Percentiles rank a stretch among this genome's conserved stretches.
phyloP scores from a whole-genome alignment of 2,888 invertebrate genomes.

The Autographa gamma region DNA sequence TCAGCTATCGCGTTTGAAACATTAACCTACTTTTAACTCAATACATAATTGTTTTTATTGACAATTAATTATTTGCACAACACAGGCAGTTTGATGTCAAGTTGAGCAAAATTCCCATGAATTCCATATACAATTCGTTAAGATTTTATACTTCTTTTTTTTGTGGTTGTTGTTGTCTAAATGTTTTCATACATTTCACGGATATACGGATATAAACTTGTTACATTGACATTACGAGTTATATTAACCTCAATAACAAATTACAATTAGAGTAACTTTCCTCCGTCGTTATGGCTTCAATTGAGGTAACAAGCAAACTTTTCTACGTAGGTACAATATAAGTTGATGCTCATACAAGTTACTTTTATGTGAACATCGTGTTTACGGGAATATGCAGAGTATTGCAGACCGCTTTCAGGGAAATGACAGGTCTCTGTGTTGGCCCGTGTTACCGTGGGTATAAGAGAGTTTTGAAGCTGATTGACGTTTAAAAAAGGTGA shows the following conservation, averaged over 20 bases:
- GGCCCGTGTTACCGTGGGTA: not conserved
- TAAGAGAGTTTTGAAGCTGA: not conserved
- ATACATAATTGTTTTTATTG: too few relatives aligned
- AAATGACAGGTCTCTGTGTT: conserved; percentile 9
- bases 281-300: conserved; percentile 1
- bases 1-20: too few relatives aligned
- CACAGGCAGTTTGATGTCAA: too few relatives aligned
- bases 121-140: too few relatives aligned
- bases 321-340: conserved; percentile 22
- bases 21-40: too few relatives aligned
- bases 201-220: not conserved
- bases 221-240: not conserved
- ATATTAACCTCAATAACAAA: not conserved
- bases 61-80: too few relatives aligned
- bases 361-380: conserved; percentile 8
- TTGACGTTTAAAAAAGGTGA: not conserved
- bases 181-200: too few relatives aligned
- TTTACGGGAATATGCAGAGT: conserved; percentile 23
- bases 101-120: too few relatives aligned
- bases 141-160: too few relatives aligned
- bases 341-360: conserved; percentile 15
- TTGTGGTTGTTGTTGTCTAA: too few relatives aligned
- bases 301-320: conserved; percentile 23
- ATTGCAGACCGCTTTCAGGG: conserved; percentile 3
- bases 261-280: not conserved